Base-by-base conservation (phyloP, 2,113 vertebrate genomes). In the Haliaeetus leucogaster region DNA sequence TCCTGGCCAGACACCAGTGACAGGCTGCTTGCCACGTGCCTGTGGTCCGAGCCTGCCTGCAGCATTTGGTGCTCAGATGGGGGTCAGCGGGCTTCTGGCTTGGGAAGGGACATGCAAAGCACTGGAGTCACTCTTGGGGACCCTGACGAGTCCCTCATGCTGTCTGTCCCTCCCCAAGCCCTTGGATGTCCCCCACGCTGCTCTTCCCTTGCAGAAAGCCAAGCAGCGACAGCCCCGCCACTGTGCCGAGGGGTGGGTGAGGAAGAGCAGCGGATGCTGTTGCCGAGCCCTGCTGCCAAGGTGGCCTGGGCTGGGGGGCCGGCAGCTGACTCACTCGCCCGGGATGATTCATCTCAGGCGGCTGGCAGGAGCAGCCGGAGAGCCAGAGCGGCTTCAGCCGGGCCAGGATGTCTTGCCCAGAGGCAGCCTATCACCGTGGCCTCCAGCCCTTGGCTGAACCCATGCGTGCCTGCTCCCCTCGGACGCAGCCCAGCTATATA, bases 401-500 rank as follows among this genome's bases (percentile, higher is more conserved):
- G n/a, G 47, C 52, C 3, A 1, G 56, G 48, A 34, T 42, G 21
- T 43, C 82, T 68, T 7, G 0, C 22, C 40, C 55, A 36, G 68
- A 87, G 34, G 18, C 34, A 56, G 22, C 48, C 70, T 40, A 63
- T 48, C 42, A 45, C 1, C 14, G 27, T 1, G 3, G 26, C 29
- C 40, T 43, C 68, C 63, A 70, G 61, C 22, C 23, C 50, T 43
- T 23, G 42, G 19, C 50, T 45, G 42, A 59, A 58, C 36, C 25
- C 5, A 0, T 16, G 1, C 1, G 40, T 40, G 5, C 23, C 32
- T 17, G 26, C 43, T 72, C 40, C 61, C 36, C 8, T 0, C 0
- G 3, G 42, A 40, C 2, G 2, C 22, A 29, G 6, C 19, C 15
- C 0, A 0, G 25, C 42, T 61, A 7, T 21, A 62, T 8, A 11